Conservation (phyloP, 2,797 vertebrate genomes). For the Odontamblyopus rebecca region DNA sequence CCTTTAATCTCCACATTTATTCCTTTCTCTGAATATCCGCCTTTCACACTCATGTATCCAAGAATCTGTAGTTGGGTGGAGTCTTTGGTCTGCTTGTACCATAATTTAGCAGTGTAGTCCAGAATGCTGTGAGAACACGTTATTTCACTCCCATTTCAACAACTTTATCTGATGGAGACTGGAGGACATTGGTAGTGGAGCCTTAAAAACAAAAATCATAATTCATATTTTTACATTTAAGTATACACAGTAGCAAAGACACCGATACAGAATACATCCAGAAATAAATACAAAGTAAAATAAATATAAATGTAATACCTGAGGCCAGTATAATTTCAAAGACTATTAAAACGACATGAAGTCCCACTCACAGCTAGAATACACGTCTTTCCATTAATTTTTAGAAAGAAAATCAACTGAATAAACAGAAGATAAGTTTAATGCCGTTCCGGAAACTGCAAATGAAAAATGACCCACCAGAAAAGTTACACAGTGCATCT, state of each 20-base stretch:
- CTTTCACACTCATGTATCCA: slow-evolving; percentile 23
- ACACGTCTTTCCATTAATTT: too few species aligned
- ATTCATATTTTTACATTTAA: background rate
- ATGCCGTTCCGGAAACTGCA: background rate
- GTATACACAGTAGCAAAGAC: background rate
- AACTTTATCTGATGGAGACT: slow-evolving; percentile 14
- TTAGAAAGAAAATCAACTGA: background rate
- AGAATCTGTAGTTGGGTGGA: slow-evolving; percentile 38
- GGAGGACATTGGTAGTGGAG: background rate
- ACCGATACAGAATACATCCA: background rate
- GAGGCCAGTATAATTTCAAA: background rate
- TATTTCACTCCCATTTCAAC: slow-evolving; percentile 2
- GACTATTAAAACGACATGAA: background rate
- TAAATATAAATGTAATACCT: background rate
- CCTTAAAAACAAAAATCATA: background rate
- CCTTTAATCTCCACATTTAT: slow-evolving; percentile 18
- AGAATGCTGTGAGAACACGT: slow-evolving; percentile 40
- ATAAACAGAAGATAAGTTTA: background rate
- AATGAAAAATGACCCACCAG: background rate
- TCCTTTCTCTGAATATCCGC: background rate
- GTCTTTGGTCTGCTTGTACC: slow-evolving; percentile 53
- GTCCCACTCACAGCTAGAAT: too few species aligned
- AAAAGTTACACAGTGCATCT: background rate
- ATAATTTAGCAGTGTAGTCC: slow-evolving; percentile 34
- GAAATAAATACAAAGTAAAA: background rate